Evolutionary conservation across 23 tunicate species (phyloP), one percentile per base, ranked within the genome.

Genomic region (Halocynthia roretzi): DNA sequence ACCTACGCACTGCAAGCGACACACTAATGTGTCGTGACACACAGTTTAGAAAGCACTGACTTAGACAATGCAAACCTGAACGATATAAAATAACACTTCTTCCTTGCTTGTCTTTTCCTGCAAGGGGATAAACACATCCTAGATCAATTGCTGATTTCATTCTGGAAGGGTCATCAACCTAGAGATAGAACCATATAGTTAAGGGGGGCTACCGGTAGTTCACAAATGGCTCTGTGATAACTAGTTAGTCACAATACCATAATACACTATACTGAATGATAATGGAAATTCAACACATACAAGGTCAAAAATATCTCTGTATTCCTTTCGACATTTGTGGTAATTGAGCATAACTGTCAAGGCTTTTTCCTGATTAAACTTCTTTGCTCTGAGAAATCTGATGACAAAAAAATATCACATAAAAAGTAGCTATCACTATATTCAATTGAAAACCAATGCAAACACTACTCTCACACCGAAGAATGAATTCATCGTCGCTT

Each of bases 341-440:
- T 92, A 86, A 64, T 86, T 92, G 19, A 79, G 89, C 75, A 92
- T 58, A 10, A 69, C 83, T 23, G 62, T 86, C 54, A 92, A 66
- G 6, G 98, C 98, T 64, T 86, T 92, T 68, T 86, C 75, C 44
- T 92, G 98, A 75, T 92, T 72, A 71, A 86, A 92, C 62, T 92
- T 92, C 61, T 92, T 92, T 21, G 91, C 87, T 57, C 98, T 56
- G 23, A 92, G 63, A 69, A 92, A 92, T 20, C 87, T 75, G 18
- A 52, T 54, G 17, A 1, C 49, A 49, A 67, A 5, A 31, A 31
- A 31, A 31, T 31, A 31, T 31, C 44, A 31, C 44, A 31, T 31
- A 31, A 4, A 31, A 31, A 31, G 44, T 31, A 31, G 44, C 44
- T 31, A 31, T 31, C 44, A 31, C 2, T 31, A 31, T 31, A 31